Evolutionary conservation across 2,113 vertebrate species (phyloP), one percentile per base, ranked within the genome.

Genomic region (Cyanistes caeruleus): DNA sequence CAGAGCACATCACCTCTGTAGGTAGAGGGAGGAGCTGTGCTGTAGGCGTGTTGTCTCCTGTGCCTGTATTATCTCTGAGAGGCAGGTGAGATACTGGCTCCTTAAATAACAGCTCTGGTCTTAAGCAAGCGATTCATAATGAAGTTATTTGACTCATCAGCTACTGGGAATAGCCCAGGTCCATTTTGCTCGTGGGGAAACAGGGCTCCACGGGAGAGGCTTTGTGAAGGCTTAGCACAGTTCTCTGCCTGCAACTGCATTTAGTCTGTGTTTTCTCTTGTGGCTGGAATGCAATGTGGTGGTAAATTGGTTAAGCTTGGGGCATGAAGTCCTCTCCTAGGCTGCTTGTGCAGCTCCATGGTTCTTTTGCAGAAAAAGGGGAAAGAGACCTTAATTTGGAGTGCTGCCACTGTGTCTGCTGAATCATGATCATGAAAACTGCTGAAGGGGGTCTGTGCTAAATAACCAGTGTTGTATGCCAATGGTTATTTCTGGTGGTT

Each of bases 401-500:
- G 76, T 19, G 44, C 70, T 91, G 85, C 96, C 94, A 88, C 41
- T 1, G 4, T 69, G 52, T 31, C 76, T 78, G 78, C 79, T 93
- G 83, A 93, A 90, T 86, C 90, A 76, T 52, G 44, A 91, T 95
- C 84, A 16, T 91, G 95, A 93, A 96, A 97, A 96, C 77, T 92
- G 84, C 96, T 95, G 94, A 92, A 94, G 92, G 92, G 95, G 96
- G 93, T 83, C 97, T 85, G 64, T 91, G 76, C 90, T 97, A 97
- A 98, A 97, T 97, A 84, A 73, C 37, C 85, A 95, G 92, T 96
- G 87, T 97, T 35, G 7, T 92, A 90, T 98, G 97, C 98, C 98
- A 98, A 30, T 79, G 68, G 97, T 95, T 98, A 98, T 98, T 98
- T 98, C 97, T 44, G 90, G 95, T 97, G 87, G 85, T 96, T 97